Conservation (phyloP, 2,888 invertebrate species). For the Phyllotreta cruciferae region DNA sequence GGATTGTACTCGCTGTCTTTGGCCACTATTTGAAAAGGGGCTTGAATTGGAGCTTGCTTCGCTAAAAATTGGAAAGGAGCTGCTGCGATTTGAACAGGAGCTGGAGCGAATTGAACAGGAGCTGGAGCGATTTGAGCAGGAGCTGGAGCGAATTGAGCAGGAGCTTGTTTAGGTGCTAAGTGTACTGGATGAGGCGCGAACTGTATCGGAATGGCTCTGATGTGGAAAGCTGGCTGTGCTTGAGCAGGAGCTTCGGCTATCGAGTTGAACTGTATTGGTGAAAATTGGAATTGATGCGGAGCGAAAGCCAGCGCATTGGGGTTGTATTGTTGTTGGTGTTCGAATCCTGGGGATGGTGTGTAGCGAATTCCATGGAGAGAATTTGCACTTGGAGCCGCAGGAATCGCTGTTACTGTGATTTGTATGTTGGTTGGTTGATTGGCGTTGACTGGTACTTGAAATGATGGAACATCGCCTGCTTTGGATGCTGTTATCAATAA, state of each 20-base stretch:
- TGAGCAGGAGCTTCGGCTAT: too few species aligned
- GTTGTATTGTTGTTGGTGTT: too few species aligned
- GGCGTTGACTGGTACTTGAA: background rate
- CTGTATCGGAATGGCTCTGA: too few species aligned
- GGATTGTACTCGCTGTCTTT: slow-evolving; percentile 2
- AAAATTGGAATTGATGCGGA: too few species aligned
- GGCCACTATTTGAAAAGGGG: slow-evolving; percentile 20
- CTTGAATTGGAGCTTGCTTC: slow-evolving; percentile 35
- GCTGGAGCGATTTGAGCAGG: slow-evolving; percentile 11
- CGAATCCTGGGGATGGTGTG: too few species aligned
- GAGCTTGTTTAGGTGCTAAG: background rate
- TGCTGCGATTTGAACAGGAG: too few species aligned
- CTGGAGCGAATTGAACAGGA: too few species aligned
- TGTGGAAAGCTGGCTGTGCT: too few species aligned
- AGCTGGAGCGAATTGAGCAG: slow-evolving; percentile 4
- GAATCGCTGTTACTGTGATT: slow-evolving; percentile 1
- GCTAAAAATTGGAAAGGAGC: slow-evolving; percentile 15
- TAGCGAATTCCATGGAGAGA: background rate
- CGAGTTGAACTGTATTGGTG: too few species aligned
- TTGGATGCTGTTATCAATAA: slow-evolving; percentile 32
- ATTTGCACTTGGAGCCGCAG: background rate
- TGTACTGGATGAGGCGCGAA: too few species aligned
- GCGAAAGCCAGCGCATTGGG: too few species aligned
- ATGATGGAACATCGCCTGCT: slow-evolving; percentile 25
- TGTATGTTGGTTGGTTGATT: slow-evolving; percentile 13